Base-by-base conservation (phyloP, 35 echinoderm and acorn worm species). In the Anneissia japonica region DNA sequence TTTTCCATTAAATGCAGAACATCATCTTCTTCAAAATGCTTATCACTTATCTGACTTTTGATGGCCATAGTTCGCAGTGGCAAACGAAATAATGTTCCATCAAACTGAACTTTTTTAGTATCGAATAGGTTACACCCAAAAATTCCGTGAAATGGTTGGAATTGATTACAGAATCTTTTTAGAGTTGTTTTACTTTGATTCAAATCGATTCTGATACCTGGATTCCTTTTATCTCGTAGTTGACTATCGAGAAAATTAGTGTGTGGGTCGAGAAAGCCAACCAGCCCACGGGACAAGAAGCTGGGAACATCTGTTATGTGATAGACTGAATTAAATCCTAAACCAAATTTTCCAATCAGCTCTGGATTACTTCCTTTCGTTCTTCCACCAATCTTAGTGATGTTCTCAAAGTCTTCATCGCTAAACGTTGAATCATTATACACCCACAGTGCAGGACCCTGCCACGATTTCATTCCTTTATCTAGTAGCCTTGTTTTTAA, bases 291-390 rank as follows among this genome's bases (percentile, higher is more conserved):
- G 35, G 89, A 91, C 26, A 99, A 80, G 45, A 99, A 91, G 41
- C 86, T 89, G 30, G 96, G 96, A 21, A 94, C 89, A 82, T 99
- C 96, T 38, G 96, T 99, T 33, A 99, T 56, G 38, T 91, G 89
- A 37, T 99, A 99, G 4, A 99, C 92, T 30, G 96, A 88, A 45
- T 91, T 99, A 23, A 99, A 99, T 12, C 96, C 96, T 1, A 94
- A 40, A 32, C 96, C 96, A 94, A 99, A 99, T 46, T 82, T 77
- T 80, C 96, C 96, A 82, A 94, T 91, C 82, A 91, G 94, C 5
- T 84, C 81, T 1, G 31, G 6, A 46, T 99, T 81, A 17, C 89
- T 72, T 45, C 84, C 77, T 46, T 99, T 99, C 37, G 91, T 94
- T 35, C 77, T 82, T 0, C 89, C 86, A 13, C 85, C 95, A 78